Evolutionary conservation across 2,888 invertebrate species (phyloP), one percentile per base, ranked within the genome.

Genomic region (Drosophila tripunctata): DNA sequence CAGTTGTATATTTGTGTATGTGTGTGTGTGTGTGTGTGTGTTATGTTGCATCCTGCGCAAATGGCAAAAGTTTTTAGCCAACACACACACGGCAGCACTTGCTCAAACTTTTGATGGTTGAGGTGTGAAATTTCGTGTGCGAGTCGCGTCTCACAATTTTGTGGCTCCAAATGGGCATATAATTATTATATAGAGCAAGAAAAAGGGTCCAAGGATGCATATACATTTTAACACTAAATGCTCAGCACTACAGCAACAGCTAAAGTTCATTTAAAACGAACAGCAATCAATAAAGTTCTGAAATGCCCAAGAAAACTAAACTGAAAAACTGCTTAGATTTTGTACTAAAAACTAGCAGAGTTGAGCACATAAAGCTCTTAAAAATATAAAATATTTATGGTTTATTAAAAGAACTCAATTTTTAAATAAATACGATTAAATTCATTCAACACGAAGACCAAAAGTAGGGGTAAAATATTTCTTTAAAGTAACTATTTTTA

Each of bases 41-140:
- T 67, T 54, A 22, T 27, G 19, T 63, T 62, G 73, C 76, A 69
- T 76, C 76, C 73, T 75, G 58, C 40, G 72, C 67, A 74, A 75
- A 70, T 67, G 77, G 74, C 64, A 74, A 74, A 68, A 77, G 63
- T 69, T 75, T 71, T 44, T 3, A 5, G 60, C 57, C 71, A 40
- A 44, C 65, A 48, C 65, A 83, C 70, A n/a, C n/a, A n/a, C n/a
- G n/a, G 70, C 83, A 69, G 57, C 68, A 67, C 75, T 78, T 65
- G 66, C 62, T 44, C 52, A 74, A 74, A 7, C 67, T 81, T 77
- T 74, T 81, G 74, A 74, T 67, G 67, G 36, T 51, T 67, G 60
- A 80, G 82, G 78, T 83, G 82, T 71, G 78, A 78, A 80, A 85
- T 40, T 74, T 75, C n/a, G n/a, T n/a, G n/a, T 67, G 64, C 64